Conservation (phyloP, 2,113 vertebrate genomes). For the Argyrosomus japonicus region DNA sequence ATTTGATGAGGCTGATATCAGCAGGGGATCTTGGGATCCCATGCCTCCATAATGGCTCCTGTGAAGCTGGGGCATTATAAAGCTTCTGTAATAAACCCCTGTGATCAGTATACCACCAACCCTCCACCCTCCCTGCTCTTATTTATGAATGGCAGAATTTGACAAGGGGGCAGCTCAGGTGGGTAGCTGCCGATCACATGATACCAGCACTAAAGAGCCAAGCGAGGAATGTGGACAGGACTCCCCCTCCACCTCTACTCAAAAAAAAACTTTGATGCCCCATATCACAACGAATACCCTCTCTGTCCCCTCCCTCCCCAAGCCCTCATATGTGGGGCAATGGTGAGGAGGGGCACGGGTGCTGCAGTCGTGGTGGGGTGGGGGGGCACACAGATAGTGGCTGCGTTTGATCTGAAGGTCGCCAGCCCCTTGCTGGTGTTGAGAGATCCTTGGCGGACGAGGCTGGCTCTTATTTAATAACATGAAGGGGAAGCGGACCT, state of each 20-base stretch:
- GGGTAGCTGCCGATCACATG: slow-evolving; percentile 76
- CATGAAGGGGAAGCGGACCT: slow-evolving; percentile 98
- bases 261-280: slow-evolving; percentile 90
- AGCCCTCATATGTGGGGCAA: slow-evolving; percentile 59
- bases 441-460: slow-evolving; percentile 95
- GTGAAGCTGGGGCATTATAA: slow-evolving; percentile 74
- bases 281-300: slow-evolving; percentile 87
- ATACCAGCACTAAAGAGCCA: slow-evolving; percentile 71
- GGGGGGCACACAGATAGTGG: slow-evolving; percentile 91
- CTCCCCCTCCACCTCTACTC: slow-evolving; percentile 58
- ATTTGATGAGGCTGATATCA: slow-evolving; percentile 74
- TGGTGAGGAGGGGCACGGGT: slow-evolving; percentile 53
- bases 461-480: slow-evolving; percentile 99
- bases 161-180: slow-evolving; percentile 74
- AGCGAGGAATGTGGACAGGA: slow-evolving; percentile 88
- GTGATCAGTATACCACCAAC: slow-evolving; percentile 69
- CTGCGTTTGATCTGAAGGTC: slow-evolving; percentile 99
- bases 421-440: slow-evolving; percentile 89
- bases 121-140: slow-evolving; percentile 59
- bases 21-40: slow-evolving; percentile 72
- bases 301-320: slow-evolving; percentile 66
- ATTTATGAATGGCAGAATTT: slow-evolving; percentile 86
- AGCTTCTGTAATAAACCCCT: slow-evolving; percentile 78
- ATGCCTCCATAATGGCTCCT: slow-evolving; percentile 76
- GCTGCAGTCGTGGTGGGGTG: slow-evolving; percentile 32